Percentiles rank a stretch among this genome's conserved stretches.
These are phyloP conservation scores for Prunella himalayana DNA, from an alignment of 2,113 vertebrate species.

Conservation along the genomic window DNA sequence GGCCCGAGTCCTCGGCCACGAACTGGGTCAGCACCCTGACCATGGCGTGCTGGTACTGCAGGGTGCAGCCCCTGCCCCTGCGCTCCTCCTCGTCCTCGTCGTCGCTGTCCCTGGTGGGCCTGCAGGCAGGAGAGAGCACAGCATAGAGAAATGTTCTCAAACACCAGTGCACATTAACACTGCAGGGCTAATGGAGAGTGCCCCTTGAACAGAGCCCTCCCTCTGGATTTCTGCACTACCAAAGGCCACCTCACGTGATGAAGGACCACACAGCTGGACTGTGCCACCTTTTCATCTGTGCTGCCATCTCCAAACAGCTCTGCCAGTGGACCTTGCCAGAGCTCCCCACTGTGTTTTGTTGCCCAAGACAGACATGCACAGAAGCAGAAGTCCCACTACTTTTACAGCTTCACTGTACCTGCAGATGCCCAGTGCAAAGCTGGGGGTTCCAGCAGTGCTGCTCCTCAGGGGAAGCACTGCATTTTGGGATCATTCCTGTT, in stretches of 20 bases:
- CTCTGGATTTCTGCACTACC: fast-evolving
- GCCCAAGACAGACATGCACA: background rate
- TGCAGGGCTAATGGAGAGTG: background rate
- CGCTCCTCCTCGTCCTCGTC: constrained; percentile 93
- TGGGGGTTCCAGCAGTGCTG: background rate
- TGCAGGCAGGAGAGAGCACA: background rate
- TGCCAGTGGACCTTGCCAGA: background rate
- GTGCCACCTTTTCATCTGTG: background rate
- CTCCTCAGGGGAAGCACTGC: background rate
- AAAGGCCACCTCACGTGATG: fast-evolving
- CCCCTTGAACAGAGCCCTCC: background rate
- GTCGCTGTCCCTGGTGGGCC: constrained; percentile 86
- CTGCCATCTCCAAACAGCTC: background rate
- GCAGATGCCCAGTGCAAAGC: background rate
- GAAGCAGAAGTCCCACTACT: background rate
- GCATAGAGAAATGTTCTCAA: background rate
- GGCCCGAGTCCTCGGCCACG: constrained; percentile 82
- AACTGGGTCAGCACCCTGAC: constrained; percentile 91
- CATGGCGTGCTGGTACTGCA: constrained; percentile 92
- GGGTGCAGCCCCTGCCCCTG: constrained; percentile 82
- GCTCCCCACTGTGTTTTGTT: background rate
- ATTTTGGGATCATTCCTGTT: background rate
- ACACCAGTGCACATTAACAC: background rate
- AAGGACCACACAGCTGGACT: background rate
- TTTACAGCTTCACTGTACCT: background rate